Evolutionary conservation across 2,797 vertebrate genomes (phyloP).

Genomic region (Accipiter minullus): DNA sequence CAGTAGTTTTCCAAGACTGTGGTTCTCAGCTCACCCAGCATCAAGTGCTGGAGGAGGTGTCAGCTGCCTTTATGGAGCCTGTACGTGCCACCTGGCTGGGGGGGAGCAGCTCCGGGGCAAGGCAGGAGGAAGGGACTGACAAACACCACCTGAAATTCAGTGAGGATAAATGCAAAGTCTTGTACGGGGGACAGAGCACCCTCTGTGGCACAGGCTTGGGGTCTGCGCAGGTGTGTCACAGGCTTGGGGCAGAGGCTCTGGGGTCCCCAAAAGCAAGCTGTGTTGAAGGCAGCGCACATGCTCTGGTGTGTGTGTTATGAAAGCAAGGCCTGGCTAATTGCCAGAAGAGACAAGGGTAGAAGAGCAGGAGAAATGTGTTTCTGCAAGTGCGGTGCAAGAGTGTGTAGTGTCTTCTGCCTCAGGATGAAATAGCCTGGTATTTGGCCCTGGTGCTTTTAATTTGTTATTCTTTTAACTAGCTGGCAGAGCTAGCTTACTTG

Average conservation of each 20-base stretch:
- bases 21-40: not conserved
- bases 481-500: not conserved
- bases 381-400: not conserved
- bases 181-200: fast-evolving
- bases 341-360: not conserved
- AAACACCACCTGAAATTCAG: not conserved
- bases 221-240: not conserved
- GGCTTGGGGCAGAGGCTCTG: not conserved
- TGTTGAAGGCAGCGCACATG: not conserved
- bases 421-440: not conserved
- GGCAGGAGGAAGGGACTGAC: not conserved
- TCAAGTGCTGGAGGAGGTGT: not conserved
- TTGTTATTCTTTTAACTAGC: too few relatives aligned
- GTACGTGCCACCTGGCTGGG: not conserved
- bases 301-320: not conserved
- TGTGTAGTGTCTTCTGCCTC: too few relatives aligned
- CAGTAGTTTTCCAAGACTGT: fast-evolving
- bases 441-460: not conserved
- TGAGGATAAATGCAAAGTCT: too few relatives aligned
- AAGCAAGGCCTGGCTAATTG: not conserved
- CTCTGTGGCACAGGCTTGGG: not conserved
- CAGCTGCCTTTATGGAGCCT: not conserved
- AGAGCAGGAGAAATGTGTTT: not conserved
- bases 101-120: not conserved
- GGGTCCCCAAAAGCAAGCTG: not conserved